Evolutionary conservation across 2,113 vertebrate genomes (phyloP), one percentile per base, ranked within the genome.

Genomic region (Myiozetetes cayanensis): DNA sequence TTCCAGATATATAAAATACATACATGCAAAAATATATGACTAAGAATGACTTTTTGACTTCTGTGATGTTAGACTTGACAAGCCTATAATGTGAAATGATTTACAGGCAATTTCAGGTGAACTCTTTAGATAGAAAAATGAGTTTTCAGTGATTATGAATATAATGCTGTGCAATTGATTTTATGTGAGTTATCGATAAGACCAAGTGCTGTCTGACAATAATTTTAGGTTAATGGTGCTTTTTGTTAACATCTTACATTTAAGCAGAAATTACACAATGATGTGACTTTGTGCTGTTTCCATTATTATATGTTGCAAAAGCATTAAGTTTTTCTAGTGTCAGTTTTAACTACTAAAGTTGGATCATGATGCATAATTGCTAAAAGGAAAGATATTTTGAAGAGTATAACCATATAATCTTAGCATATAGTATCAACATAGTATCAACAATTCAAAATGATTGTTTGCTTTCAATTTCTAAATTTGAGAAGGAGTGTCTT

Each of bases 51-150:
- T 79, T 89, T 76, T 68, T 87, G 20, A 87, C 28, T 90, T 73
- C 12, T 30, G 25, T 83, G 62, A 22, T 90, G 31, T 94, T 91
- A 73, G 25, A 70, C 46, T 76, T 80, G 74, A 65, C 68, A 82
- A 66, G n/a, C 46, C 22, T 88, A 80, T 94, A 85, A 81, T 68
- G 39, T 72, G 52, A 65, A 79, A 84, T 81, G 21, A 62, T 84
- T 91, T 90, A 62, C 46, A 58, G n/a, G 44, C 59, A 85, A 88
- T 85, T 95, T 95, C 49, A 92, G 63, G 23, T 93, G 52, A 87
- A 31, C 81, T 55, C 49, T 83, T 87, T 50, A 72, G 53, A 71
- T 30, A 21, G 30, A 72, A 90, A 63, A 80, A 44, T 56, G 61
- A 77, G 6, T 59, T 85, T 84, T 76, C 27, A 13, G 52, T 65